Base-by-base conservation (phyloP, 2,797 vertebrate species). In the Chrysocyon brachyurus region DNA sequence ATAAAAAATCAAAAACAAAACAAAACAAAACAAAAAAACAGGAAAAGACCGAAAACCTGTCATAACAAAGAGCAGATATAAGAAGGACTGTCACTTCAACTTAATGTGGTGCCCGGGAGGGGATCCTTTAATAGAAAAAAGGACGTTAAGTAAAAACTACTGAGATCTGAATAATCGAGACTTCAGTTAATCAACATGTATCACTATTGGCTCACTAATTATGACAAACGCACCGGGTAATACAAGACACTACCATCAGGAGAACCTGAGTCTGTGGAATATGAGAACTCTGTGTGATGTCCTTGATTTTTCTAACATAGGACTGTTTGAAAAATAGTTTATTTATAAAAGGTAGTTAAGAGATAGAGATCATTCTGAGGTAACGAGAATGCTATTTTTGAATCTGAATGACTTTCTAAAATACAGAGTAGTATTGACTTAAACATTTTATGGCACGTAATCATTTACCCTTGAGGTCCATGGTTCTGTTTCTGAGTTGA, bases 351-450 rank as follows among this genome's bases (percentile, higher is more conserved):
- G 10, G 3, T 6, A 64, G 36, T 3, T 12, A 83, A 66, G 96
- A 81, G 8, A 81, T 54, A 61, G 86, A 93, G 0, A 5, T 77
- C 57, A 33, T 68, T 79, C 22, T 63, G 33, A 82, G 22, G 15
- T 56, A 49, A 36, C 3, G 12, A 36, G 78, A 75, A 91, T 28
- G 16, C 3, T 86, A 3, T 77, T n/a, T 83, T 84, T 79, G 7
- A 92, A 56, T 33, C 9, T 26, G 49, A 89, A 19, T 61, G 9
- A 46, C 63, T 91, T 94, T 93, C 33, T 84, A 85, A 91, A 84
- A n/a, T 26, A 66, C 3, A 1, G 2, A 87, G 1, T 63, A 31
- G 49, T 10, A 52, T 9, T 59, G 52, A 36, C 91, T 40, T 36
- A 33, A 31, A 83, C 52, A 12, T 26, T 24, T 40, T 46, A 31